phyloP scores from a whole-genome alignment of 2,113 vertebrate species.

The Calidris pygmaea region DNA sequence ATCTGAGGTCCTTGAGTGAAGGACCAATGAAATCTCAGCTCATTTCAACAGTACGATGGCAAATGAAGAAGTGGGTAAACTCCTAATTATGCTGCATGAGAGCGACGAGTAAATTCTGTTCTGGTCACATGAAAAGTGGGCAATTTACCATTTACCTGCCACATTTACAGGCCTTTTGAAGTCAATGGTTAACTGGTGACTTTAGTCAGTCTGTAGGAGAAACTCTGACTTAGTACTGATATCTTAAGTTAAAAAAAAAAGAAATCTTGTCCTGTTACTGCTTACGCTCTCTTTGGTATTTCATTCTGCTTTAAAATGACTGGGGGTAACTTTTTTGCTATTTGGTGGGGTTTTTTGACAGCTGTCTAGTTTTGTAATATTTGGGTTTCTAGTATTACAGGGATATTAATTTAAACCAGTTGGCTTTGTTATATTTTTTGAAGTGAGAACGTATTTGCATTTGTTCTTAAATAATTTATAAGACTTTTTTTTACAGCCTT shows the following conservation, averaged over 20 bases:
- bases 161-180: background rate
- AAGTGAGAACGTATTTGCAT: background rate
- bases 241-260: background rate
- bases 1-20: background rate
- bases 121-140: background rate
- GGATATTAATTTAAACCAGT: background rate
- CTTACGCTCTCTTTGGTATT: background rate
- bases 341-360: background rate
- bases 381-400: background rate
- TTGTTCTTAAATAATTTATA: background rate
- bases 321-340: accelerated
- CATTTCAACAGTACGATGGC: background rate
- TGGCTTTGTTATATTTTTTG: background rate
- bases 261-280: background rate
- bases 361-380: background rate
- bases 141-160: background rate
- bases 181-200: background rate
- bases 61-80: background rate
- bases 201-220: background rate
- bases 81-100: background rate
- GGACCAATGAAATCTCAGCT: background rate
- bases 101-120: background rate
- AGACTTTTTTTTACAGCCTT: background rate
- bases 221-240: background rate
- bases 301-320: background rate